Conservation (phyloP, 2,797 vertebrate genomes). For the Brachymystax lenok region DNA sequence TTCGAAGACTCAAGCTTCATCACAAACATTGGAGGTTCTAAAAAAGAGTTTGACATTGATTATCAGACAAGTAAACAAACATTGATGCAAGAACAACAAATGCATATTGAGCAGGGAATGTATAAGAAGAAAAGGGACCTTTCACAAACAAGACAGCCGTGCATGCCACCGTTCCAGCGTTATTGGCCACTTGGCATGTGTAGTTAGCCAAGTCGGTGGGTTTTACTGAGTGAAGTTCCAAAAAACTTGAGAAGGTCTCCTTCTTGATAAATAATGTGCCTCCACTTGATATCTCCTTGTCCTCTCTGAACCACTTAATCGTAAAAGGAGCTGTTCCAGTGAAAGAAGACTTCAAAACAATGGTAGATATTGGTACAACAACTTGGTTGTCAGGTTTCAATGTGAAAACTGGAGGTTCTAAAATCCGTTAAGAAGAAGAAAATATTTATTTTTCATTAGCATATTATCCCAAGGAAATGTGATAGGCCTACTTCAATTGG, state of each 20-base stretch:
- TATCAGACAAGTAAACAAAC: not conserved
- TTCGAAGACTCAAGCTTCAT: conserved; percentile 85
- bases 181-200: conserved; percentile 90
- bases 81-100: conserved; percentile 7
- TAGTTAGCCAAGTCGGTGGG: conserved; percentile 87
- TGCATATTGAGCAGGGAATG: too few species aligned
- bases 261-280: conserved; percentile 92
- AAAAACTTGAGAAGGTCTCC: conserved; percentile 85
- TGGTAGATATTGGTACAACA: conserved; percentile 84
- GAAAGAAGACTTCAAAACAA: conserved; percentile 85
- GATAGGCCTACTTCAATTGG: not conserved
- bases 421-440: conserved; percentile 48
- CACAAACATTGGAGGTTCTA: conserved; percentile 86
- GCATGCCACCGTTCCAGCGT: conserved; percentile 88
- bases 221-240: conserved; percentile 92
- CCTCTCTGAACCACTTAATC: conserved; percentile 91
- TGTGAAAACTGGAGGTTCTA: conserved; percentile 92
- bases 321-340: conserved; percentile 88
- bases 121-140: conserved; percentile 77
- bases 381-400: conserved; percentile 86
- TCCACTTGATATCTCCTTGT: conserved; percentile 86
- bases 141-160: conserved; percentile 91
- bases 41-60: conserved; percentile 64
- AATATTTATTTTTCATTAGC: conserved; percentile 41
- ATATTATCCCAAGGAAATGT: conserved; percentile 19